phyloP scores from a whole-genome alignment of 2,113 vertebrate genomes.

The Silurus meridionalis region DNA sequence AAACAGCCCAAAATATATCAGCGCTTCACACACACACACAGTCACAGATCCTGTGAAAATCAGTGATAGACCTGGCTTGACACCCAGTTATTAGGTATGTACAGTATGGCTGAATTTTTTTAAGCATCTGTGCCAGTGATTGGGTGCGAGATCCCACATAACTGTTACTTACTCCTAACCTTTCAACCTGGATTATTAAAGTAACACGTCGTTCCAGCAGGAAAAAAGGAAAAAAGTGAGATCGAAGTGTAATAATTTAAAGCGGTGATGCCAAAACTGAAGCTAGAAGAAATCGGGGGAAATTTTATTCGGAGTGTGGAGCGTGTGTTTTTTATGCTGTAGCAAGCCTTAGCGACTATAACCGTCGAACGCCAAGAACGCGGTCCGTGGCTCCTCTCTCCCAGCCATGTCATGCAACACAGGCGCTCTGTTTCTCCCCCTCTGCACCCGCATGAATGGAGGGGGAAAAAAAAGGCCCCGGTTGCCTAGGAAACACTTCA shows the following conservation, averaged over 20 bases:
- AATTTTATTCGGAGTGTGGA: not conserved
- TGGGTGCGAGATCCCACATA: constrained; percentile 50
- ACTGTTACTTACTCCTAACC: constrained; percentile 58
- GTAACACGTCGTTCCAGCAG: not conserved
- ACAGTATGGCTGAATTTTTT: constrained; percentile 1
- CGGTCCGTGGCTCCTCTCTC: constrained; percentile 66
- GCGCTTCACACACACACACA: constrained; percentile 20
- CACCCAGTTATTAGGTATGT: constrained; percentile 34
- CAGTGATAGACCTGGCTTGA: constrained; percentile 48
- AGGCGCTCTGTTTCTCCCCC: constrained; percentile 66
- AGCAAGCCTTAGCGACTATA: not conserved
- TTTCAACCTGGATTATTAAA: constrained; percentile 29
- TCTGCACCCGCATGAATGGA: constrained; percentile 79
- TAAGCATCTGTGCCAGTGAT: constrained; percentile 4
- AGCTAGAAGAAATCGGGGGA: not conserved
- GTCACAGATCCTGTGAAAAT: constrained; percentile 39
- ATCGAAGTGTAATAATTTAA: not conserved
- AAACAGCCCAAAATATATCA: constrained; percentile 50
- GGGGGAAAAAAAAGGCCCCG: constrained; percentile 61
- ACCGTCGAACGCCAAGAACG: constrained; percentile 31
- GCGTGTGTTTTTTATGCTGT: constrained; percentile 1
- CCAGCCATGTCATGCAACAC: constrained; percentile 86
- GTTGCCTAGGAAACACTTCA: constrained; percentile 97
- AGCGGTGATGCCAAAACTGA: constrained; percentile 8
- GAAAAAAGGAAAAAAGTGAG: constrained; percentile 13